A percentile compares a stretch with the other conserved stretches of the same genome.
Conservation (phyloP, 2,113 vertebrate species). For the Galeopterus variegatus region DNA sequence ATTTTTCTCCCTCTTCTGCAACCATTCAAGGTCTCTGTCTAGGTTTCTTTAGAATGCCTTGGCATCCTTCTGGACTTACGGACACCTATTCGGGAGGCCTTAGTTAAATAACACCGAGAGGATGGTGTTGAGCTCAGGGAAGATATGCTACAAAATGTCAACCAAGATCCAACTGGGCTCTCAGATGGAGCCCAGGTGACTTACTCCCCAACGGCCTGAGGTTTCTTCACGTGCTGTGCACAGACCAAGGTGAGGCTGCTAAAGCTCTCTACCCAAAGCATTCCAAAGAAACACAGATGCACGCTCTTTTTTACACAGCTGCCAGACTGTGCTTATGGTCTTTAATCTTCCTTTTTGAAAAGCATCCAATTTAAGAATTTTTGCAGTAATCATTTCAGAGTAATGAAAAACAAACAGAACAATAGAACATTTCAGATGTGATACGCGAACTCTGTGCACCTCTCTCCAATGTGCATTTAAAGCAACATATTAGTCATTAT, state of each 20-base stretch:
- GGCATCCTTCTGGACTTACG: too few relatives aligned
- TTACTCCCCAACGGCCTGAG: not conserved
- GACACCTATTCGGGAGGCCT: not conserved
- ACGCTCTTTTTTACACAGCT: constrained; percentile 79
- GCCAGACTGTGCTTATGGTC: constrained; percentile 71
- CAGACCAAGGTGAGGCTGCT: constrained; percentile 57
- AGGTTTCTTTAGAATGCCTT: not conserved
- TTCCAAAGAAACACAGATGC: constrained; percentile 76
- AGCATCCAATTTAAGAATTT: constrained; percentile 84
- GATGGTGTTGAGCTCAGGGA: not conserved
- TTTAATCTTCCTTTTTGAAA: constrained; percentile 83
- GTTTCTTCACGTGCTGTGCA: not conserved
- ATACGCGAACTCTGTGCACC: constrained; percentile 44
- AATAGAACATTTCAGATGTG: constrained; percentile 81
- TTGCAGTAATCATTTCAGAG: constrained; percentile 77
- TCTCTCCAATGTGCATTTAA: not conserved
- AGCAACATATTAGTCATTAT: constrained; percentile 69
- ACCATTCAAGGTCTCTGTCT: not conserved
- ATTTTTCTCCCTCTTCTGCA: not conserved
- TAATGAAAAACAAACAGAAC: constrained; percentile 85
- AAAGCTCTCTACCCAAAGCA: constrained; percentile 22
- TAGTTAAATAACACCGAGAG: not conserved
- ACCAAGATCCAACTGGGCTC: not conserved
- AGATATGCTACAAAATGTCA: not conserved
- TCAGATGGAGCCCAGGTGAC: fast-evolving